A percentile compares a stretch with the other conserved stretches of the same genome.
Conservation (phyloP, 1,140 invertebrate species). For the Drosophila novamexicana region DNA sequence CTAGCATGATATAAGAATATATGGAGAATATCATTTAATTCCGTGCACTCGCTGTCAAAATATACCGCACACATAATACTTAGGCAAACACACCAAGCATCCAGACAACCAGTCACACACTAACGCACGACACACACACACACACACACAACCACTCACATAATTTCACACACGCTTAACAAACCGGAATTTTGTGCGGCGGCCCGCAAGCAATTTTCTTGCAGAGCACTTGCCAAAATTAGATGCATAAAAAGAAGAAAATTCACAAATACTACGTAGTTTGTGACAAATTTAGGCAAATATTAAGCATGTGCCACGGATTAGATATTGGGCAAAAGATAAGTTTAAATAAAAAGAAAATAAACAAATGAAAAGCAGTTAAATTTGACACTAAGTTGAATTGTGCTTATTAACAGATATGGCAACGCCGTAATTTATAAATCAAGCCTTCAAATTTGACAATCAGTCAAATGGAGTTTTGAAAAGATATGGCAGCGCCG, state of each 20-base stretch:
- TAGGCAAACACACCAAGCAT: slow-evolving; percentile 4
- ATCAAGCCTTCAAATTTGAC: no score
- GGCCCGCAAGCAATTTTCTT: slow-evolving; percentile 31
- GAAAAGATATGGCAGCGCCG: no score
- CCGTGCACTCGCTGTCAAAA: slow-evolving; percentile 47
- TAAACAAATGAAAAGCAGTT: no score
- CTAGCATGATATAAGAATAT: slow-evolving; percentile 18
- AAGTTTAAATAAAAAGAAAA: no score
- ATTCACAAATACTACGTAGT: background rate
- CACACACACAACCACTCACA: background rate
- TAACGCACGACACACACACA: background rate
- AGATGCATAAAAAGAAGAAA: background rate
- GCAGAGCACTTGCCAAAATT: slow-evolving; percentile 2
- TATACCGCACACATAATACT: background rate
- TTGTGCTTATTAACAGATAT: no score
- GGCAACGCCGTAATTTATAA: no score
- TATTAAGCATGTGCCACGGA: background rate
- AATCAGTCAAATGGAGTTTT: no score
- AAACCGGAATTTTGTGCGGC: slow-evolving; percentile 20
- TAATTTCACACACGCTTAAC: background rate
- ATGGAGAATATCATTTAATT: slow-evolving; percentile 56
- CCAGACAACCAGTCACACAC: background rate
- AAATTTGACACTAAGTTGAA: no score
- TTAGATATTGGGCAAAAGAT: no score
- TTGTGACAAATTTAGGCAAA: slow-evolving; percentile 5